phyloP scores from a whole-genome alignment of 2,888 invertebrate species.

The Rhamnusium bicolor region DNA sequence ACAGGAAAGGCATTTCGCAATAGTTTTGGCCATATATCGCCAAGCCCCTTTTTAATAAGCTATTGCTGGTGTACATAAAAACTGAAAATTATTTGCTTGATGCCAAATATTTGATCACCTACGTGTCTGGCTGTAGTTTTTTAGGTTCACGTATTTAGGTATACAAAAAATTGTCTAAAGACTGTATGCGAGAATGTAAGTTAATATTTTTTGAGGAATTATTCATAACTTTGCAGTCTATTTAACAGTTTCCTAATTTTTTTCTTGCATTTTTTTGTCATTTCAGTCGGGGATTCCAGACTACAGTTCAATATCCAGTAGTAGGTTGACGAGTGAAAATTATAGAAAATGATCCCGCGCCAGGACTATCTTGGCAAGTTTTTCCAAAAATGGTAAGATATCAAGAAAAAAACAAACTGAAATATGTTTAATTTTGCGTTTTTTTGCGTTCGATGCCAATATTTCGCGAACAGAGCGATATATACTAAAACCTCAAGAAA shows the following conservation, averaged over 20 bases:
- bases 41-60: constrained; percentile 17
- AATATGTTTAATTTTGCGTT: too few relatives aligned
- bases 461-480: too few relatives aligned
- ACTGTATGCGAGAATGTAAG: neutral
- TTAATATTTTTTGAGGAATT: neutral
- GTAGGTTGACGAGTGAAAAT: too few relatives aligned
- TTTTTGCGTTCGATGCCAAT: too few relatives aligned
- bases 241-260: neutral
- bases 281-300: too few relatives aligned
- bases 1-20: constrained; percentile 24
- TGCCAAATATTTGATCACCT: constrained; percentile 13
- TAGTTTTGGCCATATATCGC: constrained; percentile 22
- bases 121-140: neutral
- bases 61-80: constrained; percentile 1
- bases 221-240: neutral
- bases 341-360: too few relatives aligned
- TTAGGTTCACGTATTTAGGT: neutral
- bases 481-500: too few relatives aligned
- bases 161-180: neutral
- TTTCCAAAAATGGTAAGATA: too few relatives aligned
- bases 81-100: neutral
- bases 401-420: too few relatives aligned
- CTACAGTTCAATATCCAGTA: too few relatives aligned
- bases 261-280: too few relatives aligned
- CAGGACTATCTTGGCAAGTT: too few relatives aligned